phyloP scores from a whole-genome alignment of 2,113 vertebrate species.

The Montifringilla adamsi region DNA sequence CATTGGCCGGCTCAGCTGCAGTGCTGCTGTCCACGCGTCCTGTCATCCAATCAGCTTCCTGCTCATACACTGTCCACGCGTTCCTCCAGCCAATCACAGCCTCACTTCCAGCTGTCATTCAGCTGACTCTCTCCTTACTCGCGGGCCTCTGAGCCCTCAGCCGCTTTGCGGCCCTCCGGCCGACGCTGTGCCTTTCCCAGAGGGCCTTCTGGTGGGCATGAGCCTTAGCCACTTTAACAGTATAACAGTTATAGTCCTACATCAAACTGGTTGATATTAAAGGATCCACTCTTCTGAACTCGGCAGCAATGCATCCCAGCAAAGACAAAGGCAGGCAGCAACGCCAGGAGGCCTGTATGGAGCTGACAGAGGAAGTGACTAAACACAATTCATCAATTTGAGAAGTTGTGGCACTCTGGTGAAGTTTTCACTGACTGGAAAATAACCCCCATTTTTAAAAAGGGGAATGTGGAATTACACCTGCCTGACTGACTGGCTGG shows the following conservation, averaged over 20 bases:
- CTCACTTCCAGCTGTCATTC: background rate
- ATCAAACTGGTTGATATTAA: background rate
- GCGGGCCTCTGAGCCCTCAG: no score
- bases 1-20: background rate
- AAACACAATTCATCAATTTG: background rate
- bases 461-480: background rate
- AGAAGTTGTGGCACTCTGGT: background rate
- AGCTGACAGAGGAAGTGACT: background rate
- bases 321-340: background rate
- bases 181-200: background rate
- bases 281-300: background rate
- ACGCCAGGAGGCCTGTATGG: background rate
- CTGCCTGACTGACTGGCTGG: background rate
- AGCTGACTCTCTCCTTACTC: background rate
- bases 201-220: background rate
- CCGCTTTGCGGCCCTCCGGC: background rate
- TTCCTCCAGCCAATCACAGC: background rate
- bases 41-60: background rate
- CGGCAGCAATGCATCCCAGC: background rate
- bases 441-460: background rate
- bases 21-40: background rate
- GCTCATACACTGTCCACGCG: background rate
- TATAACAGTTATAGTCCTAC: background rate
- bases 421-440: background rate
- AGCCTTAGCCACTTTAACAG: background rate